Conservation (phyloP, 2,113 vertebrate genomes). For the Tychaedon coryphoeus region DNA sequence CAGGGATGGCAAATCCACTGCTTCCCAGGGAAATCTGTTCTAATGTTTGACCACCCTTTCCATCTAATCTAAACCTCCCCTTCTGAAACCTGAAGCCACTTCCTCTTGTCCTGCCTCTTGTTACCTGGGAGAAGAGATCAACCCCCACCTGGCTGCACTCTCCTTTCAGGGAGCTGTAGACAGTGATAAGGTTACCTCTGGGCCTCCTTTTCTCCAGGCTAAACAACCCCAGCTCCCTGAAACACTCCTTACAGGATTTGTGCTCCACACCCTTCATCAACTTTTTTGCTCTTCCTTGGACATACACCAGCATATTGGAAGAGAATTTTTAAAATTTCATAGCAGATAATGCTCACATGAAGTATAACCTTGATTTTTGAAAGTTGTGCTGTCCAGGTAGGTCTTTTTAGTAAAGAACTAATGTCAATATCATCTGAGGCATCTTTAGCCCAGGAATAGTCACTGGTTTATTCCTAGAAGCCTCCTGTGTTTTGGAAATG, state of each 20-base stretch:
- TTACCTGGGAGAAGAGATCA: not conserved
- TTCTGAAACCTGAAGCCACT: not conserved
- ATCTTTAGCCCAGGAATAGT: not conserved
- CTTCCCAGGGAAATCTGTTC: not conserved
- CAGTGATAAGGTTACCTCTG: not conserved
- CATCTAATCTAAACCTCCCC: not conserved
- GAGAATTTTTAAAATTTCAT: not conserved
- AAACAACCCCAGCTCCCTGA: not conserved
- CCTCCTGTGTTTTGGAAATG: not conserved
- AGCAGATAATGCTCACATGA: not conserved
- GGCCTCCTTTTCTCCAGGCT: not conserved
- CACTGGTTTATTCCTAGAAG: not conserved
- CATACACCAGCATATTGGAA: not conserved
- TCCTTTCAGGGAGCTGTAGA: not conserved
- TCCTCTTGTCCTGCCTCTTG: not conserved
- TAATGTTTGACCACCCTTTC: not conserved
- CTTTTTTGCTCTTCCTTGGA: not conserved
- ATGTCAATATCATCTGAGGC: not conserved
- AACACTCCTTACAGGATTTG: not conserved
- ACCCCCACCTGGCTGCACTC: rapidly evolving
- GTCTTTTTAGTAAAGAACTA: not conserved
- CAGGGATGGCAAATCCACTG: not conserved
- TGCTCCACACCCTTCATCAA: not conserved
- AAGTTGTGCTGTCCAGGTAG: not conserved
- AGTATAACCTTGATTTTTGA: not conserved